Evolutionary conservation across 2,797 vertebrate species (phyloP).

Genomic region (Dipus sagitta): DNA sequence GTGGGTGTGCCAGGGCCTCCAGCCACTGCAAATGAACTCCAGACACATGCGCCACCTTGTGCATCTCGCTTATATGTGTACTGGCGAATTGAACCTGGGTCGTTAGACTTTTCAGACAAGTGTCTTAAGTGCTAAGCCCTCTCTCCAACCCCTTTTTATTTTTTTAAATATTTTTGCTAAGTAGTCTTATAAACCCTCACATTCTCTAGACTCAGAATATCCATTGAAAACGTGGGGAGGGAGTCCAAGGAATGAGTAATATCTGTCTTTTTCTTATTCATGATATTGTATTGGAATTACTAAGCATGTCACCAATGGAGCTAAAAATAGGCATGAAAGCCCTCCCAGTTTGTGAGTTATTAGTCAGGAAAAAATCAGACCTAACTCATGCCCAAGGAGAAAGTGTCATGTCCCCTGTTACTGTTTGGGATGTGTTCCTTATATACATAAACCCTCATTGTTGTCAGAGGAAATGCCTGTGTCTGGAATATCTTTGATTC

Average conservation of each 20-base stretch:
- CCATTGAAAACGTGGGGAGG: background rate
- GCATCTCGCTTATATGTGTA: no score
- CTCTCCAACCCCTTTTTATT: no score
- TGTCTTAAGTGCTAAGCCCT: no score
- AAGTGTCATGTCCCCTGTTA: background rate
- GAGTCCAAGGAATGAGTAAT: background rate
- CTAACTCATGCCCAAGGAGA: background rate
- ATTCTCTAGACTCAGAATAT: background rate
- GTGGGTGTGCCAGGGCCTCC: no score
- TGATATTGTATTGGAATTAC: background rate
- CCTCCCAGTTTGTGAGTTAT: background rate
- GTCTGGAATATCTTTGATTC: background rate
- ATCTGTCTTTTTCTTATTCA: constrained; percentile 42
- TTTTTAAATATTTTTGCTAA: background rate
- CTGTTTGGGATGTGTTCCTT: background rate
- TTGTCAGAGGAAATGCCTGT: background rate
- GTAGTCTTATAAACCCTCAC: constrained; percentile 17
- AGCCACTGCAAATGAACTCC: no score
- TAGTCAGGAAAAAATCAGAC: background rate
- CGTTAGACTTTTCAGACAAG: no score
- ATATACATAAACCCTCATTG: background rate
- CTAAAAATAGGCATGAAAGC: background rate
- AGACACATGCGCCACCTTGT: no score
- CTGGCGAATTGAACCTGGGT: no score
- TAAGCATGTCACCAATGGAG: background rate